A percentile compares a stretch with the other conserved stretches of the same genome.
These are phyloP conservation scores for Hippocampus kuda DNA, from an alignment of 2,797 vertebrate species.

Conservation along the genomic window DNA sequence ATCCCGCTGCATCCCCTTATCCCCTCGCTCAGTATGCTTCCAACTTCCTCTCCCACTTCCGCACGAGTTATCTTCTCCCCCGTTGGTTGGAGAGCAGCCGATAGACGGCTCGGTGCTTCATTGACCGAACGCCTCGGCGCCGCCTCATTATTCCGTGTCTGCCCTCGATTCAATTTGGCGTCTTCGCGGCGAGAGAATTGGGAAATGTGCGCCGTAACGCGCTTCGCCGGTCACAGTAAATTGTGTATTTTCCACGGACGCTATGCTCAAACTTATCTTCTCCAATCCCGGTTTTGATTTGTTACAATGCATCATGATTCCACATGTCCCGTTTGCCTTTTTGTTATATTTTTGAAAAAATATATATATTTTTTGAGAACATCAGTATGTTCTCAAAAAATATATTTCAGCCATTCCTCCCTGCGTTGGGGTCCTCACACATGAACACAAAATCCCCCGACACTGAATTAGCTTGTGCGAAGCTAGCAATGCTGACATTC, in stretches of 20 bases:
- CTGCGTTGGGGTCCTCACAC: too few species aligned
- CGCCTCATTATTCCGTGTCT: conserved; percentile 24
- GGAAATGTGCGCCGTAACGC: conserved; percentile 4
- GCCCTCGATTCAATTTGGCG: conserved; percentile 38
- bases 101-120: not conserved
- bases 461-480: too few species aligned
- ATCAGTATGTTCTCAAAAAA: too few species aligned
- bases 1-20: not conserved
- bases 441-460: too few species aligned
- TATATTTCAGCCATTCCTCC: too few species aligned
- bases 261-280: not conserved
- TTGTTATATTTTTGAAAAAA: too few species aligned
- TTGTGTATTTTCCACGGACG: conserved; percentile 14
- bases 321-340: too few species aligned
- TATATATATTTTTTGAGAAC: too few species aligned
- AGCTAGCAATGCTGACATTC: too few species aligned
- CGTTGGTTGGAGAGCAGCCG: not conserved
- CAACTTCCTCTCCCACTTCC: not conserved
- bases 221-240: conserved; percentile 29
- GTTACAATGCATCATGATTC: too few species aligned
- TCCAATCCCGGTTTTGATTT: too few species aligned
- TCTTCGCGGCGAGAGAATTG: conserved; percentile 29
- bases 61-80: not conserved
- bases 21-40: not conserved
- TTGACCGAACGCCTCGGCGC: conserved; percentile 13